Percentiles rank a stretch among this genome's conserved stretches.
These are phyloP conservation scores for Cyprinella venusta DNA, from an alignment of 2,797 vertebrate species.

Conservation along the genomic window DNA sequence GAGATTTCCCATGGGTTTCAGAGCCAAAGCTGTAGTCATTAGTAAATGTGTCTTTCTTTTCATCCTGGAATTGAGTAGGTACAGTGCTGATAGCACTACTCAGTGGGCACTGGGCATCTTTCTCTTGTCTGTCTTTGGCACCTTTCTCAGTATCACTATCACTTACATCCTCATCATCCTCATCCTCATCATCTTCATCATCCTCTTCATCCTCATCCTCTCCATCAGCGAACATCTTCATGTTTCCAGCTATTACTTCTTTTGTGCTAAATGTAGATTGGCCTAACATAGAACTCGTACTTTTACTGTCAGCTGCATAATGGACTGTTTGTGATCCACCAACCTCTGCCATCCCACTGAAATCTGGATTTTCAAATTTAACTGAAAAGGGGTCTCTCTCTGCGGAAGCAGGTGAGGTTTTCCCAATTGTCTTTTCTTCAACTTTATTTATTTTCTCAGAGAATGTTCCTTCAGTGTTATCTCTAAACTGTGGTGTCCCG, in stretches of 20 bases:
- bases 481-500: conserved; percentile 6
- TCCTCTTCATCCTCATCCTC: conserved; percentile 77
- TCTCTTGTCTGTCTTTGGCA: conserved; percentile 87
- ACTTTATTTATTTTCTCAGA: conserved; percentile 41
- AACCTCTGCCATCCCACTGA: conserved; percentile 43
- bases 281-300: conserved; percentile 42
- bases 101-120: conserved; percentile 76
- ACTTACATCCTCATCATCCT: conserved; percentile 70
- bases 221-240: conserved; percentile 78
- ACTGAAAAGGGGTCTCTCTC: conserved; percentile 62
- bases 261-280: conserved; percentile 69
- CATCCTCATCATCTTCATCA: conserved; percentile 72
- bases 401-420: conserved; percentile 59
- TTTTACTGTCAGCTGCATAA: conserved; percentile 67
- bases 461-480: conserved; percentile 31
- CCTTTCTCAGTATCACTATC: conserved; percentile 92
- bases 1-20: conserved; percentile 67
- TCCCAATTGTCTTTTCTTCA: conserved; percentile 50
- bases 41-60: conserved; percentile 47
- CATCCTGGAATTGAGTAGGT: conserved; percentile 66
- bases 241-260: conserved; percentile 71
- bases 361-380: conserved; percentile 44
- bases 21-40: conserved; percentile 67
- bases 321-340: conserved; percentile 50
- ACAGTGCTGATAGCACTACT: conserved; percentile 63